phyloP scores from a whole-genome alignment of 2,797 vertebrate species.

The Tympanoctomys barrerae region DNA sequence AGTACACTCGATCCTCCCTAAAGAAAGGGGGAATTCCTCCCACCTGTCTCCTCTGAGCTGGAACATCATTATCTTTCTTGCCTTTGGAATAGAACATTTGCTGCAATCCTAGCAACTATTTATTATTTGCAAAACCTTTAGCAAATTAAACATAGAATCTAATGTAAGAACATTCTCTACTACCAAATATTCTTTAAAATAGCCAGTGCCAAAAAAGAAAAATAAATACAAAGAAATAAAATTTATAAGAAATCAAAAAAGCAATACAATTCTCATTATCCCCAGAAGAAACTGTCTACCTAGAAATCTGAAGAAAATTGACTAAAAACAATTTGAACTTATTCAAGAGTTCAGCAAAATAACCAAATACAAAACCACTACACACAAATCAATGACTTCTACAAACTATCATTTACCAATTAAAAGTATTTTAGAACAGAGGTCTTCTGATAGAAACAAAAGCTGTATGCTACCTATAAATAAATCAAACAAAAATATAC shows the following conservation, averaged over 20 bases:
- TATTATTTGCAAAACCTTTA: conserved; percentile 52
- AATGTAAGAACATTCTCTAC: neutral
- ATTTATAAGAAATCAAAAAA: neutral
- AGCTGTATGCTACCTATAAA: neutral
- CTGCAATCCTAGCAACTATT: conserved; percentile 39
- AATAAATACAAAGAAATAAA: conserved; percentile 8
- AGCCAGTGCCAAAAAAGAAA: neutral
- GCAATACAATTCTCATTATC: conserved; percentile 5
- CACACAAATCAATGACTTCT: neutral
- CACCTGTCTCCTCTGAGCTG: neutral
- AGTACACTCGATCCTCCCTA: neutral
- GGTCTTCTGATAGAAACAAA: conserved; percentile 18
- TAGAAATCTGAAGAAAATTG: conserved; percentile 32
- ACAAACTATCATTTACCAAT: conserved; percentile 46
- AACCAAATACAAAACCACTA: conserved; percentile 1
- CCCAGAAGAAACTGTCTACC: neutral
- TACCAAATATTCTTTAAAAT: neutral
- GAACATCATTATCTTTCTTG: neutral
- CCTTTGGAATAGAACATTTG: neutral
- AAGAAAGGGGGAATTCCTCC: neutral
- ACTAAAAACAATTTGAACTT: conserved; percentile 7
- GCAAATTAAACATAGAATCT: conserved; percentile 43
- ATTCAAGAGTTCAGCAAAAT: conserved; percentile 26
- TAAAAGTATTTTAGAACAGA: conserved; percentile 28
- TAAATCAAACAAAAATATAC: conserved; percentile 23